Conservation (phyloP, 1,140 invertebrate species). For the Cepaea nemoralis region DNA sequence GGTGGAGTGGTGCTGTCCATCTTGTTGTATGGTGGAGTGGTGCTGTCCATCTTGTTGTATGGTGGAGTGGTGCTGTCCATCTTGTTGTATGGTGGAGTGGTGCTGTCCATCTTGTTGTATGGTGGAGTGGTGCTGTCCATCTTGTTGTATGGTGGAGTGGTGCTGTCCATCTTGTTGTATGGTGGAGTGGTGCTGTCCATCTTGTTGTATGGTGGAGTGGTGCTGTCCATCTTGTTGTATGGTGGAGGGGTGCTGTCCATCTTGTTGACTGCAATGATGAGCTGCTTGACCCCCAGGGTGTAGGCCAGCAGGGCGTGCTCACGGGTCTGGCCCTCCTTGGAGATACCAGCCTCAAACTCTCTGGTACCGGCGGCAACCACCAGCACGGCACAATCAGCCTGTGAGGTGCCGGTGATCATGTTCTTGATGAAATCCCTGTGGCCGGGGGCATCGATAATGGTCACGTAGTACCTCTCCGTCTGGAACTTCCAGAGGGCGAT, state of each 20-base stretch:
- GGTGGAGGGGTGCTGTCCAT: slow-evolving; percentile 99
- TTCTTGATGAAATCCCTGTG: slow-evolving; percentile 99
- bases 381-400: slow-evolving; percentile 76
- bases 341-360: slow-evolving; percentile 98
- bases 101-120: too few relatives aligned
- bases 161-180: too few relatives aligned
- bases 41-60: too few relatives aligned
- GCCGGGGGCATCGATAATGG: slow-evolving; percentile 98
- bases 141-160: too few relatives aligned
- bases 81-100: too few relatives aligned
- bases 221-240: slow-evolving; percentile 82
- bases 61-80: too few relatives aligned
- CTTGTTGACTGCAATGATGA: slow-evolving; percentile 99
- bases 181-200: too few relatives aligned
- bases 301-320: slow-evolving; percentile 97
- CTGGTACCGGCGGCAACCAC: slow-evolving; percentile 96
- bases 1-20: too few relatives aligned
- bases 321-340: slow-evolving; percentile 98
- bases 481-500: too few relatives aligned
- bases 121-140: too few relatives aligned
- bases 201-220: too few relatives aligned
- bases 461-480: slow-evolving; percentile 96
- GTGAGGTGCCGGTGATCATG: slow-evolving; percentile 99
- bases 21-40: too few relatives aligned
- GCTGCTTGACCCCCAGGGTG: slow-evolving; percentile 97